These are phyloP conservation scores for Chalcis sispes DNA, from an alignment of 2,888 invertebrate genomes.

Conservation along the genomic window DNA sequence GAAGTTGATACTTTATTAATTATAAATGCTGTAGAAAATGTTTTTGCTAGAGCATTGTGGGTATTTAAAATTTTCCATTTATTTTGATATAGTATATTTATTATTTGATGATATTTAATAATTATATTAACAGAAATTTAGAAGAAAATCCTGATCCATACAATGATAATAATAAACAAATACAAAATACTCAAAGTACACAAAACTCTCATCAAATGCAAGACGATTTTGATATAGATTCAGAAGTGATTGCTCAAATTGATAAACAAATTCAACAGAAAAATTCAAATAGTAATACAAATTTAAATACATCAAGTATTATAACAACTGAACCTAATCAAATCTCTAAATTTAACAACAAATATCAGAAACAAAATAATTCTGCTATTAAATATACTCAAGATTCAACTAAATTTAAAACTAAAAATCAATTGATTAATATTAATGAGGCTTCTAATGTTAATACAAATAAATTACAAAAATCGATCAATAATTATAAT, in stretches of 20 bases:
- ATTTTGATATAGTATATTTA: not conserved
- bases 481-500: conserved; percentile 7
- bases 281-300: conserved; percentile 7
- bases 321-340: conserved; percentile 2
- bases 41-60: conserved; percentile 79
- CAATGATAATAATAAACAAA: conserved; percentile 64
- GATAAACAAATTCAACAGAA: conserved; percentile 58
- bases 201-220: conserved; percentile 59
- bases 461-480: conserved; percentile 15
- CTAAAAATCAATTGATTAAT: no score
- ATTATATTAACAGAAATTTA: conserved; percentile 70
- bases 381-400: no score
- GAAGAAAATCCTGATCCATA: conserved; percentile 77
- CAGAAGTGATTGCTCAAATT: conserved; percentile 61
- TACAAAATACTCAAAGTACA: conserved; percentile 38
- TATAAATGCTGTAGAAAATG: conserved; percentile 80
- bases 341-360: conserved; percentile 2
- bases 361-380: conserved; percentile 9
- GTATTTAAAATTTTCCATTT: conserved; percentile 53
- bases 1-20: conserved; percentile 82
- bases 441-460: not conserved
- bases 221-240: conserved; percentile 67
- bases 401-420: not conserved
- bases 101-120: not conserved
- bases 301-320: conserved; percentile 1